Conservation (phyloP, 2,888 invertebrate species). For the Netelia melanura region DNA sequence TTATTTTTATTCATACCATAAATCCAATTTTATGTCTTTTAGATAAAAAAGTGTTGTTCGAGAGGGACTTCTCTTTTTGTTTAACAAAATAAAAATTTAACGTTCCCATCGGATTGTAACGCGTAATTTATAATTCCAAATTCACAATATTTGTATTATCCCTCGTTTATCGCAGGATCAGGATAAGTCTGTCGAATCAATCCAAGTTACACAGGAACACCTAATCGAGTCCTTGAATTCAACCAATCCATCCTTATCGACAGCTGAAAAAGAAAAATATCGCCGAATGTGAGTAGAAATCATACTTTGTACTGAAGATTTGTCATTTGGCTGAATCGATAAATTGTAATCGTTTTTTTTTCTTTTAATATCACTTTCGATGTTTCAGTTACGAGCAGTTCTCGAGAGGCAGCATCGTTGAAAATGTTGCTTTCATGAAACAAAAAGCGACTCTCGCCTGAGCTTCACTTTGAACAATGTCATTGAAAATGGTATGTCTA, state of each 20-base stretch:
- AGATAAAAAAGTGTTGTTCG: too few species aligned
- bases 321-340: not conserved
- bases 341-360: not conserved
- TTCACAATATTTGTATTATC: not conserved
- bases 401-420: conserved; percentile 86
- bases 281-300: conserved; percentile 89
- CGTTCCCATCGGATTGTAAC: too few species aligned
- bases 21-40: too few species aligned
- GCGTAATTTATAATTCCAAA: not conserved
- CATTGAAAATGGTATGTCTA: not conserved
- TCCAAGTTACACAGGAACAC: conserved; percentile 87
- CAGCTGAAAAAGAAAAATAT: conserved; percentile 90
- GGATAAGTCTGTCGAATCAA: conserved; percentile 64
- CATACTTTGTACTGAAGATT: conserved; percentile 7
- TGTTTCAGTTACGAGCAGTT: conserved; percentile 87
- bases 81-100: too few species aligned
- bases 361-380: not conserved
- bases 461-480: not conserved
- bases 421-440: conserved; percentile 86
- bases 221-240: conserved; percentile 88
- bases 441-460: conserved; percentile 88
- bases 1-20: too few species aligned
- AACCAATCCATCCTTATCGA: conserved; percentile 92
- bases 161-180: conserved; percentile 38
- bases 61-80: not conserved